Conservation (phyloP, 2,888 invertebrate species). For the Campoplex capitator region DNA sequence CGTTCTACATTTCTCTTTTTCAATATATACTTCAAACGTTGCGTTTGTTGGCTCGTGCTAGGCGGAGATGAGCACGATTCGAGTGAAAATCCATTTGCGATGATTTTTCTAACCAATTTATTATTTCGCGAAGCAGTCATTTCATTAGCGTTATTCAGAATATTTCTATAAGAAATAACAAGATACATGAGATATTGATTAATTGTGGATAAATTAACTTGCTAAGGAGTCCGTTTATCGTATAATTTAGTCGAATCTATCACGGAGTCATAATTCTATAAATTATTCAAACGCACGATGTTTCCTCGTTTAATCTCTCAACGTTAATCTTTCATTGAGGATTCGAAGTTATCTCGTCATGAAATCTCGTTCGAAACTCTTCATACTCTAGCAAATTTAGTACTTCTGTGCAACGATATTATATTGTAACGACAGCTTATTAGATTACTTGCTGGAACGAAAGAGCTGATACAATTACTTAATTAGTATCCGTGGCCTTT, state of each 20-base stretch:
- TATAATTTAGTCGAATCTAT: background rate
- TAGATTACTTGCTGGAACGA: background rate
- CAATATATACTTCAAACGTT: conserved; percentile 30
- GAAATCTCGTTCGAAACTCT: background rate
- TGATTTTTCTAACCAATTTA: conserved; percentile 16
- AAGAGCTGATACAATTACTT: background rate
- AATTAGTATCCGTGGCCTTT: background rate
- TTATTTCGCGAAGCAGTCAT: background rate
- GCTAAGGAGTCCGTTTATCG: background rate
- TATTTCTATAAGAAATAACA: background rate
- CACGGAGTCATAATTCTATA: conserved; percentile 1
- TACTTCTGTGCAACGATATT: too few relatives aligned
- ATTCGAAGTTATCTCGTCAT: background rate
- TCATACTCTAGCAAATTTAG: background rate
- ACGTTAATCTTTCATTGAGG: background rate
- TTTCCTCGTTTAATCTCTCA: background rate
- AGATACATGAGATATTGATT: background rate
- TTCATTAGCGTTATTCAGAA: background rate
- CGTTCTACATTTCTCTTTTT: conserved; percentile 11
- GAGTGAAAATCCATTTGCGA: conserved; percentile 6
- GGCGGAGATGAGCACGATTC: conserved; percentile 29
- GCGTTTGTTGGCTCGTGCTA: conserved; percentile 17
- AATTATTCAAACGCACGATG: background rate
- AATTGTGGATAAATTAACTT: background rate
- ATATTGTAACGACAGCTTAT: background rate